Conservation (phyloP, 2,888 invertebrate genomes). For the Lymantria monacha region DNA sequence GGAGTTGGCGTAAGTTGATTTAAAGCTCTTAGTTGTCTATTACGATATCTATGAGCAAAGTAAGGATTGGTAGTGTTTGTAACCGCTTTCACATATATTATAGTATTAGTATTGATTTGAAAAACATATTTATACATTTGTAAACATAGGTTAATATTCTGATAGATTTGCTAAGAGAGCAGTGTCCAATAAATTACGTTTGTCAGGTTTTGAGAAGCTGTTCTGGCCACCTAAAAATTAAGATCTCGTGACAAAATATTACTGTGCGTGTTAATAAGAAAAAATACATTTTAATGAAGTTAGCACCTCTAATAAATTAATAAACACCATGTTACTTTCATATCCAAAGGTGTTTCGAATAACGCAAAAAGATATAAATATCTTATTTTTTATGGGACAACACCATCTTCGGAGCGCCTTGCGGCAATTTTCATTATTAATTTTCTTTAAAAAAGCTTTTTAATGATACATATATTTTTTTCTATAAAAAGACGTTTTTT, state of each 20-base stretch:
- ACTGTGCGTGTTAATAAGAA: neutral
- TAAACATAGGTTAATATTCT: too few relatives aligned
- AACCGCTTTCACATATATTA: too few relatives aligned
- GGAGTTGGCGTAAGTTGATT: too few relatives aligned
- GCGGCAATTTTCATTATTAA: conserved; percentile 27
- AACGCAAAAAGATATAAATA: conserved; percentile 13
- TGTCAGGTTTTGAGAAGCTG: too few relatives aligned
- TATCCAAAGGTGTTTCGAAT: conserved; percentile 8
- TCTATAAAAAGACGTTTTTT: conserved; percentile 9
- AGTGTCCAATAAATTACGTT: too few relatives aligned
- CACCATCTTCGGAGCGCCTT: conserved; percentile 19
- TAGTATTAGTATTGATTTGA: too few relatives aligned
- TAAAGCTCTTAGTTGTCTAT: too few relatives aligned
- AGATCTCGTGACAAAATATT: neutral
- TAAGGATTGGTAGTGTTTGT: too few relatives aligned
- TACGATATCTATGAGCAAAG: too few relatives aligned
- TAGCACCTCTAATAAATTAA: conserved; percentile 3
- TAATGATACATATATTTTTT: conserved; percentile 11
- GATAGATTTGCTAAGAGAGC: too few relatives aligned
- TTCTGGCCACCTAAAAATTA: too few relatives aligned
- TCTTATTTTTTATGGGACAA: conserved; percentile 19
- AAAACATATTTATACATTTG: too few relatives aligned
- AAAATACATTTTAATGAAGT: conserved; percentile 5
- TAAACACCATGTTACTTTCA: neutral
- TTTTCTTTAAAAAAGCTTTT: conserved; percentile 7